These are phyloP conservation scores for Andricus grossulariae DNA, from an alignment of 1,140 invertebrate genomes.

Conservation along the genomic window DNA sequence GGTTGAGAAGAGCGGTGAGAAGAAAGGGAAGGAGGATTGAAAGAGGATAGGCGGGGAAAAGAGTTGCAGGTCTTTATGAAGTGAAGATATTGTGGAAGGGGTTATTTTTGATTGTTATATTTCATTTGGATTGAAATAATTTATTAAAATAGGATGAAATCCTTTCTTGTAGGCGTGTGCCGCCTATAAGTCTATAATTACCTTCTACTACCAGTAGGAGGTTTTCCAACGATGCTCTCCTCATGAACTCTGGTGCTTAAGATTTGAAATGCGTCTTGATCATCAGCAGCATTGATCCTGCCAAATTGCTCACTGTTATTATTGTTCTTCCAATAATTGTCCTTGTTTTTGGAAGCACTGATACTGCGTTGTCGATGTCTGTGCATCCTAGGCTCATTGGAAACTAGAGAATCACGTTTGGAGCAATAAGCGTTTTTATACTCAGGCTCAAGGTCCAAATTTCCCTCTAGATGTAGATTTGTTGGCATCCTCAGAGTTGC, in stretches of 20 bases:
- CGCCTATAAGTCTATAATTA: constrained; percentile 33
- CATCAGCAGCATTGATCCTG: constrained; percentile 53
- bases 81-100: too few relatives aligned
- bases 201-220: constrained; percentile 62
- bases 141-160: too few relatives aligned
- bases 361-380: constrained; percentile 57
- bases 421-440: constrained; percentile 70
- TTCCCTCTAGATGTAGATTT: constrained; percentile 68
- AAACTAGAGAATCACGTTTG: neutral
- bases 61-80: too few relatives aligned
- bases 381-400: constrained; percentile 47
- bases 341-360: constrained; percentile 59
- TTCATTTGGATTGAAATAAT: too few relatives aligned
- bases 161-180: too few relatives aligned
- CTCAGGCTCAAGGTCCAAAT: constrained; percentile 74
- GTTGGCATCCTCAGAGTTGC: constrained; percentile 64
- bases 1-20: too few relatives aligned
- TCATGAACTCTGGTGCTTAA: constrained; percentile 66
- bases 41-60: too few relatives aligned
- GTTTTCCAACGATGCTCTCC: constrained; percentile 64
- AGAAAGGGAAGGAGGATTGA: too few relatives aligned
- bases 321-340: constrained; percentile 66
- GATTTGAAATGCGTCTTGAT: constrained; percentile 68
- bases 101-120: too few relatives aligned
- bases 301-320: constrained; percentile 62